Base-by-base conservation (phyloP, 2,113 vertebrate genomes). In the Promerops cafer region DNA sequence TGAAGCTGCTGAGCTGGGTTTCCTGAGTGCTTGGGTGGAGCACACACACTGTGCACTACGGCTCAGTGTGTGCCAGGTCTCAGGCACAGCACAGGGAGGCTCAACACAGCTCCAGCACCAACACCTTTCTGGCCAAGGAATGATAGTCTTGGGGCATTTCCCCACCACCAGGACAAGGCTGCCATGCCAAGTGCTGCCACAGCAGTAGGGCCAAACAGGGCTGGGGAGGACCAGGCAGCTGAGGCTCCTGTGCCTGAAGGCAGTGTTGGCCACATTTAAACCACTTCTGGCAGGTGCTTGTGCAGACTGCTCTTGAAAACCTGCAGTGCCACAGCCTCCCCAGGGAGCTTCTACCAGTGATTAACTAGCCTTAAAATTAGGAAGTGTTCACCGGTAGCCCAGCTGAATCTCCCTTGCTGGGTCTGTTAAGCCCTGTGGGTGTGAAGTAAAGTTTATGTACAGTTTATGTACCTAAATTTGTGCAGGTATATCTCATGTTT, bases 191-290 rank as follows among this genome's bases (percentile, higher is more conserved):
- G 40, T 1, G 6, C 35, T 68, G 47, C 53, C 3, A 1, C 17
- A 35, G 30, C 15, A 70, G 4, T 7, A 49, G 12, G 21, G 44
- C 33, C 68, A 63, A 54, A 27, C 17, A 33, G 49, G 57, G 49
- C 39, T 45, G 28, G 19, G 27, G 20, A 5, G 39, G 4, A 23
- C 35, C n/a, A 7, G 16, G 23, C 27, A 71, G 50, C 49, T 0
- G 0, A 45, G 37, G 16, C 20, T 59, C 15, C 42, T 1, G 2
- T 0, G 2, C 61, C 57, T 3, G 1, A n/a, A 47, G 37, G 45
- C 50, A 78, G n/a, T 37, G 57, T 0, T 3, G 7, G 11, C 40
- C 7, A 10, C 37, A 26, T n/a, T 61, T 45, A 44, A 50, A 63
- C 54, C 0, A 16, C 11, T 77, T 52, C 69, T 65, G 45, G 21